These are phyloP conservation scores for Oscheius sp. DNA, from an alignment of 2,888 invertebrate species.

Conservation along the genomic window DNA sequence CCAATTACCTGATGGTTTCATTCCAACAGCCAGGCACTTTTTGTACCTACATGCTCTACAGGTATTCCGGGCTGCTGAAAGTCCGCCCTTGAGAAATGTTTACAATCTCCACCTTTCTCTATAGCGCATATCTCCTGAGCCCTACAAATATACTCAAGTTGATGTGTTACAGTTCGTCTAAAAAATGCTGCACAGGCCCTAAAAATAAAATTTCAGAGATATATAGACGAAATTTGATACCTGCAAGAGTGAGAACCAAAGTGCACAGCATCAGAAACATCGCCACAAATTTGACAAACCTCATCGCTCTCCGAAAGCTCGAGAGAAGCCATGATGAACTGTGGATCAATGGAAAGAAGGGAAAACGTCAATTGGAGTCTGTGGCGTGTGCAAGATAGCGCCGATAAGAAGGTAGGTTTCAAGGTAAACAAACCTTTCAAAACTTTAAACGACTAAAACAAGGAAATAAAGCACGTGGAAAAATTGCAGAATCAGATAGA, in stretches of 20 bases:
- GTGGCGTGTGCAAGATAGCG: slow-evolving; percentile 9
- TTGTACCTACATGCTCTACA: slow-evolving; percentile 62
- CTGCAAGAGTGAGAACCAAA: slow-evolving; percentile 28
- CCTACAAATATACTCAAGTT: slow-evolving; percentile 59
- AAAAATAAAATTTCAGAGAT: background rate
- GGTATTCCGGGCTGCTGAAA: slow-evolving; percentile 64
- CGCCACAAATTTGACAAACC: slow-evolving; percentile 23
- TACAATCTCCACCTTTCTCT: slow-evolving; percentile 53
- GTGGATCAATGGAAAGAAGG: background rate
- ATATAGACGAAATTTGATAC: background rate
- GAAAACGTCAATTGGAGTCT: slow-evolving; percentile 22
- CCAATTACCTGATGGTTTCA: slow-evolving; percentile 56
- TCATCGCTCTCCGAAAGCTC: no score
- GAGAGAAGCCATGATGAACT: no score
- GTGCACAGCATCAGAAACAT: slow-evolving; percentile 26
- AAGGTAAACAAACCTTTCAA: slow-evolving; percentile 1
- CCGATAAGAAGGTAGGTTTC: slow-evolving; percentile 19
- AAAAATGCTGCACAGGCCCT: slow-evolving; percentile 64
- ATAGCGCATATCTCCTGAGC: slow-evolving; percentile 53
- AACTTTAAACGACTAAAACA: no score
- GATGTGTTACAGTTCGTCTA: slow-evolving; percentile 64
- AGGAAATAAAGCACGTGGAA: no score
- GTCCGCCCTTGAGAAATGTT: slow-evolving; percentile 11
- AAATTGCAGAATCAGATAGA: no score
- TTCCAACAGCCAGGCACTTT: slow-evolving; percentile 62